Conservation (phyloP, 2,113 vertebrate species). For the Mola mola region DNA sequence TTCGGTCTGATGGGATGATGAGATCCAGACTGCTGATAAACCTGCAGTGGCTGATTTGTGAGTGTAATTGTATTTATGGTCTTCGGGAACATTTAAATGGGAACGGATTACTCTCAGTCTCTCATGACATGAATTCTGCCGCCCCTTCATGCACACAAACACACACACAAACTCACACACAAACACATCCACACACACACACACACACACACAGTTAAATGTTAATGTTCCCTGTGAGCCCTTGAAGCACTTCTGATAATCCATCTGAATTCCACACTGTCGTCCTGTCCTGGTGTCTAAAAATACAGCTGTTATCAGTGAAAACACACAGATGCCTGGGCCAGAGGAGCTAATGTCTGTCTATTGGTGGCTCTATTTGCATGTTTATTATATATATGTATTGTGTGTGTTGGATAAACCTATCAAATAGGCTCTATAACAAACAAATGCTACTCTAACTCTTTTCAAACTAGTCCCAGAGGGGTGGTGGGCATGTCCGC, state of each 20-base stretch:
- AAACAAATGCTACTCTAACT: slow-evolving; percentile 9
- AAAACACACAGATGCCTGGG: slow-evolving; percentile 34
- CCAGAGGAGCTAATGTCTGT: slow-evolving; percentile 2
- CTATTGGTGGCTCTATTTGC: not conserved
- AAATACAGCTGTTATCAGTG: slow-evolving; percentile 68
- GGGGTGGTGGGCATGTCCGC: not conserved
- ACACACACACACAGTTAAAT: slow-evolving; percentile 37
- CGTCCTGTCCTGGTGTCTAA: slow-evolving; percentile 57
- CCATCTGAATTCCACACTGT: slow-evolving; percentile 58
- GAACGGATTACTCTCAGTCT: slow-evolving; percentile 61
- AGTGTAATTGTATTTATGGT: slow-evolving; percentile 42
- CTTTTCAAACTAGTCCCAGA: not conserved
- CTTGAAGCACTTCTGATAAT: slow-evolving; percentile 66
- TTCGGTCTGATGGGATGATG: slow-evolving; percentile 7
- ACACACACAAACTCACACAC: too few species aligned
- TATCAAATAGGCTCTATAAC: slow-evolving; percentile 10
- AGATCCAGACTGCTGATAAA: slow-evolving; percentile 11
- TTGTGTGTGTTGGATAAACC: slow-evolving; percentile 22
- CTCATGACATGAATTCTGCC: slow-evolving; percentile 33
- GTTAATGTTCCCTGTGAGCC: slow-evolving; percentile 40
- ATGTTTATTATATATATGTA: slow-evolving; percentile 6
- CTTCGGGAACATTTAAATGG: slow-evolving; percentile 32
- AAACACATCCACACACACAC: slow-evolving; percentile 32
- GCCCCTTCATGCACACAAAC: too few species aligned
- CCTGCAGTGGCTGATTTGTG: slow-evolving; percentile 14